Percentiles rank a stretch among this genome's conserved stretches.
These are phyloP conservation scores for Berghia stephanieae DNA, from an alignment of 1,140 invertebrate genomes.

Conservation along the genomic window DNA sequence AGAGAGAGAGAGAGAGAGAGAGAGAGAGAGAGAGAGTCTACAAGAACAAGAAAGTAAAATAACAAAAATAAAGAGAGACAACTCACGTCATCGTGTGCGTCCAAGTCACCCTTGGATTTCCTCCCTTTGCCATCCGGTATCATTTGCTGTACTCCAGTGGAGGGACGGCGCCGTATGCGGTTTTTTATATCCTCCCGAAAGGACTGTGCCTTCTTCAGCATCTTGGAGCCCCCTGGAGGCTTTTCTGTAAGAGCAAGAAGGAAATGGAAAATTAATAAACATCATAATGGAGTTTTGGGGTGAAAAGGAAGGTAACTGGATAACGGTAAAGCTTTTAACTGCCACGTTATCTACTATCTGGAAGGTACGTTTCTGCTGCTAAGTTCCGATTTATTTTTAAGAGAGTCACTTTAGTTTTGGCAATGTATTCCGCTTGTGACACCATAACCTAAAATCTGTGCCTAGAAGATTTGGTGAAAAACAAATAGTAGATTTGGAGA, in stretches of 20 bases:
- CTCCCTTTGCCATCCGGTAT: conserved; percentile 36
- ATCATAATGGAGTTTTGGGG: neutral
- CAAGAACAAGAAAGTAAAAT: neutral
- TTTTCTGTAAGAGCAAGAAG: conserved; percentile 42
- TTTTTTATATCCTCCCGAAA: conserved; percentile 54
- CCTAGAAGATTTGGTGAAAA: too few relatives aligned
- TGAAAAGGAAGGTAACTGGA: neutral
- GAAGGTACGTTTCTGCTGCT: neutral
- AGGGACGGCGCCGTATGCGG: conserved; percentile 44
- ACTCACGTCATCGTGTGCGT: conserved; percentile 32
- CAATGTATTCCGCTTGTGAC: too few relatives aligned
- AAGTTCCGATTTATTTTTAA: neutral
- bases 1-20: neutral
- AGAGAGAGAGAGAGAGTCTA: neutral
- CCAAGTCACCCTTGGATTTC: conserved; percentile 28
- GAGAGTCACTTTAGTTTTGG: neutral
- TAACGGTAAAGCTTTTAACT: neutral
- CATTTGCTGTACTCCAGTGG: conserved; percentile 46
- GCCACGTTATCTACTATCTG: neutral
- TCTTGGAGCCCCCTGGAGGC: conserved; percentile 48
- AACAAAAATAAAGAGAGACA: conserved; percentile 10
- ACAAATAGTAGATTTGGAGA: too few relatives aligned
- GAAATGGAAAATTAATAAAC: neutral
- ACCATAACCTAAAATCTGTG: too few relatives aligned
- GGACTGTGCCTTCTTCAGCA: conserved; percentile 56